Conservation (phyloP, 2,888 invertebrate genomes). For the Suillia variegata region DNA sequence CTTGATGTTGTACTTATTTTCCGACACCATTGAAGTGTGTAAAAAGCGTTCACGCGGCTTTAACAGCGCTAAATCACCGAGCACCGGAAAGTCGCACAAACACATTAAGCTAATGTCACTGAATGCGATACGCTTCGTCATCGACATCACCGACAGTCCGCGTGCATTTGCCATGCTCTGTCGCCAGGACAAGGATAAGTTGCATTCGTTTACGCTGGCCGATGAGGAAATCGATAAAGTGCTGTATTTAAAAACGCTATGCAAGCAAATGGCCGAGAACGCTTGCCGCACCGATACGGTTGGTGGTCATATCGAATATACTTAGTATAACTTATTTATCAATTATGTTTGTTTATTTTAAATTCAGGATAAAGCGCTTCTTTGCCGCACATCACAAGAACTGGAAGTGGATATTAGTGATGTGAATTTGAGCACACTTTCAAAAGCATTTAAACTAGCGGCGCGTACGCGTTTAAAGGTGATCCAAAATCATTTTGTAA, state of each 20-base stretch:
- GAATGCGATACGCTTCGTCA: conserved; percentile 86
- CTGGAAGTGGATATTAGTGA: conserved; percentile 89
- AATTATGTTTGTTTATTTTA: conserved; percentile 6
- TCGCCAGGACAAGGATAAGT: conserved; percentile 85
- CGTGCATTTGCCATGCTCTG: conserved; percentile 90
- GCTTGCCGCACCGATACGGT: conserved; percentile 93
- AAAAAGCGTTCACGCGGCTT: conserved; percentile 81
- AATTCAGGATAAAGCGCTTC: conserved; percentile 56
- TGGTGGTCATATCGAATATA: conserved; percentile 53
- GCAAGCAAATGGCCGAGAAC: conserved; percentile 90
- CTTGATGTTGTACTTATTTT: conserved; percentile 89
- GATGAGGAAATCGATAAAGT: conserved; percentile 84
- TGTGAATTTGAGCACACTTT: conserved; percentile 82
- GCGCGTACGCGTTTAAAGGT: conserved; percentile 81
- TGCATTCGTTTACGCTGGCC: conserved; percentile 84
- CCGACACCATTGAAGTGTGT: conserved; percentile 92
- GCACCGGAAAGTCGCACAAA: conserved; percentile 82
- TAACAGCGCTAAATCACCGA: conserved; percentile 74
- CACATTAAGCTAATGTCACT: conserved; percentile 89
- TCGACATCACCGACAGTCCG: conserved; percentile 88
- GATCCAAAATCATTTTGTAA: conserved; percentile 29
- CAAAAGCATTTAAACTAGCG: conserved; percentile 90
- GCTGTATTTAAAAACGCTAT: conserved; percentile 80
- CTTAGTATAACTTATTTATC: neutral
- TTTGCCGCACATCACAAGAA: conserved; percentile 66